Percentiles rank a stretch among this genome's conserved stretches.
phyloP scores from a whole-genome alignment of 2,888 invertebrate genomes.

The Mythimna vitellina region DNA sequence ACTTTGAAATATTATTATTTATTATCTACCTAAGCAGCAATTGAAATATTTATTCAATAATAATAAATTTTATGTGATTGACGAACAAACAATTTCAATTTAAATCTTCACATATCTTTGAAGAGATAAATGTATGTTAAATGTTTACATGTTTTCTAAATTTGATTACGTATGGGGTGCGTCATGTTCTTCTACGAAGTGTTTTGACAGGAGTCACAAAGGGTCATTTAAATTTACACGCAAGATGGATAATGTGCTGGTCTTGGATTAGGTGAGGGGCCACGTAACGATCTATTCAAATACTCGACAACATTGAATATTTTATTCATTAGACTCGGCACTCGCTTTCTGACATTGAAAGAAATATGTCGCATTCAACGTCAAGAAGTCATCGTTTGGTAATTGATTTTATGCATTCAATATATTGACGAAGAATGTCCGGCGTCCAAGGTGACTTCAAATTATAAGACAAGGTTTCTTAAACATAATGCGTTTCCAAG shows the following conservation, averaged over 20 bases:
- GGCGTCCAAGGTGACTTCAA: slow-evolving; percentile 46
- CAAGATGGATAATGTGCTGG: slow-evolving; percentile 70
- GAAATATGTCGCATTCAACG: slow-evolving; percentile 64
- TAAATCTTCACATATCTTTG: slow-evolving; percentile 22
- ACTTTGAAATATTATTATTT: slow-evolving; percentile 31
- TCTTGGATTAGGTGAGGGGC: slow-evolving; percentile 66
- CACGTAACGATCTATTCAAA: slow-evolving; percentile 84
- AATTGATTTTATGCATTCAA: slow-evolving; percentile 72
- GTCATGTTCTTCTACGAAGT: slow-evolving; percentile 49
- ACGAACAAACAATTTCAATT: slow-evolving; percentile 41
- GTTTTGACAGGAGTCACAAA: slow-evolving; percentile 74
- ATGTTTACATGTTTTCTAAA: slow-evolving; percentile 52
- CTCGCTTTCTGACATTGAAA: slow-evolving; percentile 67
- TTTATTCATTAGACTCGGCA: slow-evolving; percentile 73
- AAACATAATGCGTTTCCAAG: slow-evolving; percentile 61
- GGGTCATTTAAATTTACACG: slow-evolving; percentile 75
- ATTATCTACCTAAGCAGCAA: slow-evolving; percentile 25
- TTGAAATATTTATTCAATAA: slow-evolving; percentile 6
- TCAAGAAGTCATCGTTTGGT: slow-evolving; percentile 67
- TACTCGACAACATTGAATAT: slow-evolving; percentile 76
- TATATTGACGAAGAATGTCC: slow-evolving; percentile 52
- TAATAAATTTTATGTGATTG: slow-evolving; percentile 14
- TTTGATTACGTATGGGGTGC: slow-evolving; percentile 46
- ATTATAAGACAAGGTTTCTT: slow-evolving; percentile 54
- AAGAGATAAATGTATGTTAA: slow-evolving; percentile 38